Conservation (phyloP, 2,113 vertebrate species). For the Choloepus hoffmanni region DNA sequence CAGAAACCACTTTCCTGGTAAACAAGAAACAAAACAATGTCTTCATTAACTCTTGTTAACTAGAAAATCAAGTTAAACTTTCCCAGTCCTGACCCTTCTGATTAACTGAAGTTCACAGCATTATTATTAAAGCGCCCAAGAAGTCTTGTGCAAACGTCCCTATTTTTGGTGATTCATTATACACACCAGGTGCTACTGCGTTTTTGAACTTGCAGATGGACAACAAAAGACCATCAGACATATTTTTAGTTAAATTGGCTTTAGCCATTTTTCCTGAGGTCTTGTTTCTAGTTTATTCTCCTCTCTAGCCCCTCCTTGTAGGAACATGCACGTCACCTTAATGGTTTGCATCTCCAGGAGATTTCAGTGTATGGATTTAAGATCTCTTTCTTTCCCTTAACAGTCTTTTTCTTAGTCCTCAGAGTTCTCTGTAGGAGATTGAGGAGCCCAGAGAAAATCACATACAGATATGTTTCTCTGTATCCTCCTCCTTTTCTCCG, state of each 20-base stretch:
- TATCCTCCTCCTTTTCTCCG: too few species aligned
- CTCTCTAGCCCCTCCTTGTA: background rate
- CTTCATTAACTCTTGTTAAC: background rate
- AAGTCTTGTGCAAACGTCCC: background rate
- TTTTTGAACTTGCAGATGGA: background rate
- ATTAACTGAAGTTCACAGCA: background rate
- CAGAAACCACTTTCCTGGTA: background rate
- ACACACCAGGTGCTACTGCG: background rate
- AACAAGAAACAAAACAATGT: background rate
- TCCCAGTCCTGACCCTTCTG: background rate
- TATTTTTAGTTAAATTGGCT: background rate
- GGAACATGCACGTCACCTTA: background rate
- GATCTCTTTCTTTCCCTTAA: background rate
- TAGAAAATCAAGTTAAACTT: background rate
- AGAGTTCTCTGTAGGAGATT: background rate
- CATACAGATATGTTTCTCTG: background rate
- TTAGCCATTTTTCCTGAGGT: background rate
- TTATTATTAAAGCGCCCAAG: background rate
- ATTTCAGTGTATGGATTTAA: background rate
- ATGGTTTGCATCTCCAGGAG: background rate
- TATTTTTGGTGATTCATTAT: too few species aligned
- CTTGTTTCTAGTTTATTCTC: background rate
- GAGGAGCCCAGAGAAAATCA: background rate
- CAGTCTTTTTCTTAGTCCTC: background rate
- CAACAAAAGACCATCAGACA: background rate